A percentile compares a stretch with the other conserved stretches of the same genome.
phyloP scores from a whole-genome alignment of 2,113 vertebrate species.

The Mustela lutreola region DNA sequence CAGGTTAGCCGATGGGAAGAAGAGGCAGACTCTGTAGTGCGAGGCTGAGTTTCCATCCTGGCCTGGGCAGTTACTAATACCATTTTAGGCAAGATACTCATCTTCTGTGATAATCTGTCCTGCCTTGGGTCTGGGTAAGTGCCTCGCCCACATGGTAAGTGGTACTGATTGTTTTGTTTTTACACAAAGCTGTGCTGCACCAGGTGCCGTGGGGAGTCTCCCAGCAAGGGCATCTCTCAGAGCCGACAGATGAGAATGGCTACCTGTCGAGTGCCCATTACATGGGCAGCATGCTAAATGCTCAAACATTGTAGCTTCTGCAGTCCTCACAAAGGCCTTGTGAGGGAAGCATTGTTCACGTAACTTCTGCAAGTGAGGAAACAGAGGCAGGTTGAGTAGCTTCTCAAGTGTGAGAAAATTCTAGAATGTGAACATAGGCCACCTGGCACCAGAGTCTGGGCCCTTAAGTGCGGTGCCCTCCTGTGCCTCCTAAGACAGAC shows the following conservation, averaged over 20 bases:
- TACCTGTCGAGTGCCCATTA: not conserved
- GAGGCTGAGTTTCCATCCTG: not conserved
- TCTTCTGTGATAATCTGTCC: not conserved
- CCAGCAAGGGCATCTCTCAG: not conserved
- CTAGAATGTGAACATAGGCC: not conserved
- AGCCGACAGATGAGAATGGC: not conserved
- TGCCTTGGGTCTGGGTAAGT: not conserved
- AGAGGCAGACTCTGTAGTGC: not conserved
- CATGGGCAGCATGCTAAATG: not conserved
- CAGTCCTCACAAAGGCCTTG: not conserved
- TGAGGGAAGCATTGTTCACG: not conserved
- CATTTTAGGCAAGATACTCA: not conserved
- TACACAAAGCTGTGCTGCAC: not conserved
- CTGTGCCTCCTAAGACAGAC: not conserved
- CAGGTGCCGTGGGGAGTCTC: not conserved
- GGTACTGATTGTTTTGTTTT: not conserved
- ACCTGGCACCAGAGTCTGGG: not conserved
- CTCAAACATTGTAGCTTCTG: not conserved
- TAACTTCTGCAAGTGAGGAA: not conserved
- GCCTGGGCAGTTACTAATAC: not conserved
- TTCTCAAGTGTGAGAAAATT: slow-evolving; percentile 40
- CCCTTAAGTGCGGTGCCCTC: not conserved
- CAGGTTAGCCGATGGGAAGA: not conserved
- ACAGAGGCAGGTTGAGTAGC: not conserved
- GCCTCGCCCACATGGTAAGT: not conserved